phyloP scores from a whole-genome alignment of 2,113 vertebrate species.

The Eretmodus cyanostictus region DNA sequence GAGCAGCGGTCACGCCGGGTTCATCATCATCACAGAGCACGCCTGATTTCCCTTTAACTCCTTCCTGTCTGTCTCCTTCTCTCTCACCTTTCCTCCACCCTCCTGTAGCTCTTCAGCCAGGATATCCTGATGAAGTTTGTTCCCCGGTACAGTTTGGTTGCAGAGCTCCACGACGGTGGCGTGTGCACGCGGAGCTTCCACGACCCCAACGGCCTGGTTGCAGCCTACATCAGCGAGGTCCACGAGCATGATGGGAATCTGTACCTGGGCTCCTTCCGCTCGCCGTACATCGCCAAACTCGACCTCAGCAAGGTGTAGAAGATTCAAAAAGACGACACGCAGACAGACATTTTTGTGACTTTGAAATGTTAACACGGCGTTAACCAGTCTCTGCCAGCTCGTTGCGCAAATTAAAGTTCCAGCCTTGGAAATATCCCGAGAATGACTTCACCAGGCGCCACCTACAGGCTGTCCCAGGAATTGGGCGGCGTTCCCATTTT shows the following conservation, averaged over 20 bases:
- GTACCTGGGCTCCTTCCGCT: constrained; percentile 90
- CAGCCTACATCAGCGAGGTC: constrained; percentile 81
- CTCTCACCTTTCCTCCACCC: neutral
- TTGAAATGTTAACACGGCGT: neutral
- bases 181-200: constrained; percentile 87
- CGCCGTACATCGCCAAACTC: constrained; percentile 83
- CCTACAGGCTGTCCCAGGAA: neutral
- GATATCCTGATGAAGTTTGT: constrained; percentile 83
- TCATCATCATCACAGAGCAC: neutral
- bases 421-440: neutral
- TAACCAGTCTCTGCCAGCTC: neutral
- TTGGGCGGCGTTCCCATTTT: neutral
- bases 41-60: neutral
- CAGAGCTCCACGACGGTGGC: constrained; percentile 86
- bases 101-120: constrained; percentile 82
- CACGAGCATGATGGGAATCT: constrained; percentile 83
- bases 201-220: constrained; percentile 81
- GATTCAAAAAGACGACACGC: too few species aligned
- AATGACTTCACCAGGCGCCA: neutral
- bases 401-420: neutral
- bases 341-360: neutral
- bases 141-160: constrained; percentile 85
- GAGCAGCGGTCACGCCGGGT: neutral
- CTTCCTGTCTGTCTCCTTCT: neutral
- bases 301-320: constrained; percentile 73